These are phyloP conservation scores for Burhinus bistriatus DNA, from an alignment of 2,113 vertebrate species.

Conservation along the genomic window DNA sequence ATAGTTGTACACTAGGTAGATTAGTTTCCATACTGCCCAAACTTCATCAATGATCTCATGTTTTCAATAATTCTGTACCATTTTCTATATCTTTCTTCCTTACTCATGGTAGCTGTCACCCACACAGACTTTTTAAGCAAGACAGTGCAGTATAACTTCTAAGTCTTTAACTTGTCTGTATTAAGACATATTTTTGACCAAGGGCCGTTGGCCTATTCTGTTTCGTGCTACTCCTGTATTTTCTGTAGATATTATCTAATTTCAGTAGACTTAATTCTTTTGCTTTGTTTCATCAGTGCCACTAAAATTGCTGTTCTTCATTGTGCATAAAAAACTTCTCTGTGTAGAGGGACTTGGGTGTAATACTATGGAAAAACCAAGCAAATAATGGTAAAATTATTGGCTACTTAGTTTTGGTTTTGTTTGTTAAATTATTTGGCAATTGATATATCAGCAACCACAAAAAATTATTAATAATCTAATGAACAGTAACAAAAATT, in stretches of 20 bases:
- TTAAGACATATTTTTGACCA: background rate
- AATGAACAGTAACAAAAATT: background rate
- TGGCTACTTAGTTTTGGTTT: background rate
- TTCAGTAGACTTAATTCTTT: background rate
- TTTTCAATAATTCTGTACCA: background rate
- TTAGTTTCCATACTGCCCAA: background rate
- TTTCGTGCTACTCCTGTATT: background rate
- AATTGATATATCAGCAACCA: background rate
- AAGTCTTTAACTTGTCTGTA: background rate
- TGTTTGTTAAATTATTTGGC: background rate
- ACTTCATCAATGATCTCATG: background rate
- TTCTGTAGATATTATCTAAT: background rate
- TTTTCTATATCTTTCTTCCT: background rate
- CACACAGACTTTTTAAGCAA: background rate
- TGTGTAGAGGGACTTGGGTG: background rate
- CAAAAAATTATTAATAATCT: background rate
- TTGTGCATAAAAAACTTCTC: fast-evolving
- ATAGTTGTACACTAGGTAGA: background rate
- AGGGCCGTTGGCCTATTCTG: background rate
- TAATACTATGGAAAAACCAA: background rate
- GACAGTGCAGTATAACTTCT: background rate
- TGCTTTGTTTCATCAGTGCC: background rate
- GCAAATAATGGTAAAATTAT: background rate
- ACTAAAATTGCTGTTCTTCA: background rate
- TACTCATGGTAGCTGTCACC: background rate